Evolutionary conservation across 2,113 vertebrate genomes (phyloP).

Genomic region (Chloebia gouldiae): DNA sequence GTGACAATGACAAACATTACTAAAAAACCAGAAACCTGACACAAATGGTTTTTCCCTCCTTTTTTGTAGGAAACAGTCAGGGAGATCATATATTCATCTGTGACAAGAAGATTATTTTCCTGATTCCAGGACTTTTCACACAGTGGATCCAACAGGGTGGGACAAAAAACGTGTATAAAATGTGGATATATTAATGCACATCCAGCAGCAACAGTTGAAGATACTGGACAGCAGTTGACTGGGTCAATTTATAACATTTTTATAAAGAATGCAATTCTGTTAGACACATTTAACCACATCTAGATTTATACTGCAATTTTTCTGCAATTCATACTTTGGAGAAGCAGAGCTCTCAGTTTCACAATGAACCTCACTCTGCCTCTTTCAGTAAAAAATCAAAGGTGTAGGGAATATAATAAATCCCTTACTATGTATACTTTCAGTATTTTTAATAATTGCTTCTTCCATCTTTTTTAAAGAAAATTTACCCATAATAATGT

Average conservation of each 20-base stretch:
- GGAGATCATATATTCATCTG: neutral
- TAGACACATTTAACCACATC: neutral
- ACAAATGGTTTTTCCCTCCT: neutral
- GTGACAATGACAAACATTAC: neutral
- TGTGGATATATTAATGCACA: neutral
- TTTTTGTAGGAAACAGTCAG: neutral
- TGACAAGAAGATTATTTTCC: neutral
- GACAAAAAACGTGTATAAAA: neutral
- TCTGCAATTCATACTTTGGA: neutral
- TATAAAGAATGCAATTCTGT: neutral
- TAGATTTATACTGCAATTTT: neutral
- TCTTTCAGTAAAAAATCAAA: neutral
- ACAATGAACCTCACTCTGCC: neutral
- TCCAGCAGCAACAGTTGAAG: neutral
- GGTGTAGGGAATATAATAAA: neutral
- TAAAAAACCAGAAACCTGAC: neutral
- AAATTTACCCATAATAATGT: neutral
- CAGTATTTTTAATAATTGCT: neutral
- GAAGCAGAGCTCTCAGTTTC: neutral
- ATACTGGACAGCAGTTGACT: neutral
- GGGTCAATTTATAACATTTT: neutral
- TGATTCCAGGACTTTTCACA: neutral
- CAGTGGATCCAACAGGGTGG: neutral
- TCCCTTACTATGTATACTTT: neutral
- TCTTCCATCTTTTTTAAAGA: neutral